Conservation (phyloP, 1,140 invertebrate species). For the Drosophila melanica region DNA sequence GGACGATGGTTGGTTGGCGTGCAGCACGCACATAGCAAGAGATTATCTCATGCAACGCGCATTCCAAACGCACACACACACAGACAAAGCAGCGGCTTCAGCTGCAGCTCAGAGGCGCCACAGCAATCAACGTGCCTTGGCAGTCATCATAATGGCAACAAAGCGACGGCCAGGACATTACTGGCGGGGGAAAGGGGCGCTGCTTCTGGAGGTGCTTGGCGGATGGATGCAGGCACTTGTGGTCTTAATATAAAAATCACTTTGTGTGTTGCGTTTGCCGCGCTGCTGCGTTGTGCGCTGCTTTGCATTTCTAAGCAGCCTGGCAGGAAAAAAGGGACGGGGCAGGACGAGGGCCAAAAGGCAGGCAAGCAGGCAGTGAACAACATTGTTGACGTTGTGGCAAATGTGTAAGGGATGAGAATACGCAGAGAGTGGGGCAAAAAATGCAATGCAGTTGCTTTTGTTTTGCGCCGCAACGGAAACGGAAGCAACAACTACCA, state of each 20-base stretch:
- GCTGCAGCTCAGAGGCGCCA: slow-evolving; percentile 49
- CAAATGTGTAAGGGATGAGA: slow-evolving; percentile 45
- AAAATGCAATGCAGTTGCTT: slow-evolving; percentile 44
- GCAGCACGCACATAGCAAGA: slow-evolving; percentile 75
- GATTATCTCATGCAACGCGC: slow-evolving; percentile 81
- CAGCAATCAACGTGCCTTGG: slow-evolving; percentile 73
- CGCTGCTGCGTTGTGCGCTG: slow-evolving; percentile 55
- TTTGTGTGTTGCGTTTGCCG: slow-evolving; percentile 80
- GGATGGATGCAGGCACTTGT: slow-evolving; percentile 64
- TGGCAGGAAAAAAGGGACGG: slow-evolving; percentile 12
- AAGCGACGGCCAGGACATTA: slow-evolving; percentile 56
- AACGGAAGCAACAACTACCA: slow-evolving; percentile 59
- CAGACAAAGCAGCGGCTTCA: slow-evolving; percentile 5
- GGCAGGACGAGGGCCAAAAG: background rate
- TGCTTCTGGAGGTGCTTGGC: background rate
- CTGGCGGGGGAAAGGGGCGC: background rate
- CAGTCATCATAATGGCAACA: slow-evolving; percentile 80
- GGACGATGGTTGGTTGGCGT: slow-evolving; percentile 59
- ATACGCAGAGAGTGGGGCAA: slow-evolving; percentile 14
- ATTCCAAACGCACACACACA: slow-evolving; percentile 53
- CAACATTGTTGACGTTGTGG: slow-evolving; percentile 70
- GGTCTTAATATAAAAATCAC: slow-evolving; percentile 83
- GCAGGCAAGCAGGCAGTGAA: slow-evolving; percentile 13
- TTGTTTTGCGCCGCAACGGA: slow-evolving; percentile 60
- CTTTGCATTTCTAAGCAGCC: slow-evolving; percentile 80